A percentile compares a stretch with the other conserved stretches of the same genome.
Evolutionary conservation across 2,888 invertebrate species (phyloP).

Genomic region (Synanthedon vespiformis): DNA sequence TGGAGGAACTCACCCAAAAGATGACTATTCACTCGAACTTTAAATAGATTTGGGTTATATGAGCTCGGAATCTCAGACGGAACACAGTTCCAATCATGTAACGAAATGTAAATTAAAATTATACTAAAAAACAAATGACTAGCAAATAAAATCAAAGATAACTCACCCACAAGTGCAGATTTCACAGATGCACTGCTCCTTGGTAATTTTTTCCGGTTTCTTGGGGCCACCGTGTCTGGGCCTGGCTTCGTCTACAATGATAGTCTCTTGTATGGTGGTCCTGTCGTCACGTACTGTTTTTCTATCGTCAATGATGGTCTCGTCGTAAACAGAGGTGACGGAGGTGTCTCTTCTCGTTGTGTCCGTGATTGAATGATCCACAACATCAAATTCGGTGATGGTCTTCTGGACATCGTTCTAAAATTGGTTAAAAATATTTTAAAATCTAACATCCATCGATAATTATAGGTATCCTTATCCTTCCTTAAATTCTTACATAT

Average conservation of each 20-base stretch:
- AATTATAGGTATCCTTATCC: too few species aligned
- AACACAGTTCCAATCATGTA: too few species aligned
- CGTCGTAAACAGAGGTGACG: slow-evolving; percentile 60
- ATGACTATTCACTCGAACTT: too few species aligned
- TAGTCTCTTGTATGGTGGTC: slow-evolving; percentile 42
- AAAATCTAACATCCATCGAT: neutral
- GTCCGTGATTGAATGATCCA: slow-evolving; percentile 63
- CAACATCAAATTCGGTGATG: slow-evolving; percentile 59
- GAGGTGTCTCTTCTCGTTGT: slow-evolving; percentile 49
- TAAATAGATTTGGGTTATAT: too few species aligned
- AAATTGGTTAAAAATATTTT: neutral
- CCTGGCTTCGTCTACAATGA: slow-evolving; percentile 48
- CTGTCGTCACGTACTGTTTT: slow-evolving; percentile 61
- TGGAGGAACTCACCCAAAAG: too few species aligned
- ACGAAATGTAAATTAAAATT: too few species aligned
- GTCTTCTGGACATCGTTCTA: slow-evolving; percentile 65
- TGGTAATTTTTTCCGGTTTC: slow-evolving; percentile 63
- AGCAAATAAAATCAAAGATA: neutral
- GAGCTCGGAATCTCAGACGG: too few species aligned
- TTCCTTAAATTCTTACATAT: too few species aligned
- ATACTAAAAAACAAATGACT: neutral
- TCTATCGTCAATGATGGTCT: slow-evolving; percentile 52
- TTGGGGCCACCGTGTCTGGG: slow-evolving; percentile 51
- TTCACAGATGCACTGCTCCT: slow-evolving; percentile 90
- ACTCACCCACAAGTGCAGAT: slow-evolving; percentile 93